Conservation (phyloP, 2,113 vertebrate genomes). For the Acrocephalus kingi region DNA sequence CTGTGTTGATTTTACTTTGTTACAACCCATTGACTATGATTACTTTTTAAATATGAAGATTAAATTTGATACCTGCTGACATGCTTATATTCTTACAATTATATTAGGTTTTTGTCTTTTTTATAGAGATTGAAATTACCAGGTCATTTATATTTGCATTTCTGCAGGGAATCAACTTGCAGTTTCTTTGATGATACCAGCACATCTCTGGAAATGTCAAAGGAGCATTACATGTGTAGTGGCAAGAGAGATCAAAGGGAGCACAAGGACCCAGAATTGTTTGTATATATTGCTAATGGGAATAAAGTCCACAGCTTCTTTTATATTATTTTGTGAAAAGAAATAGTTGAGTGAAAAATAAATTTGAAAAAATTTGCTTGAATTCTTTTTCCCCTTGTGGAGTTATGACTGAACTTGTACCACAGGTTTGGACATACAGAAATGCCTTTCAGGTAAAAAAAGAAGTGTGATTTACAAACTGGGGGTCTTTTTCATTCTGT, state of each 20-base stretch:
- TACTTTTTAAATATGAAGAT: background rate
- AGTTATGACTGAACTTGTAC: background rate
- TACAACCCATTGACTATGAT: background rate
- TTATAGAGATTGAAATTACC: background rate
- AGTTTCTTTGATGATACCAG: background rate
- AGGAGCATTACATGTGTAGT: background rate
- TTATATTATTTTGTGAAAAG: background rate
- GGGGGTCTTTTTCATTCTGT: background rate
- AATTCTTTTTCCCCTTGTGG: background rate
- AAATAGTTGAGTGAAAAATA: background rate
- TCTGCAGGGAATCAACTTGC: background rate
- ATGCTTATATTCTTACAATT: background rate
- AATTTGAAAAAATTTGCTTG: background rate
- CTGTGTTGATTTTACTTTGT: background rate
- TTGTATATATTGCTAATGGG: background rate
- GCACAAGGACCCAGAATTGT: background rate
- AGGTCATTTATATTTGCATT: background rate
- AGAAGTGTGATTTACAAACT: background rate
- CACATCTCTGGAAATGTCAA: background rate
- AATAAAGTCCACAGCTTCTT: background rate
- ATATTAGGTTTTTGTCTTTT: background rate
- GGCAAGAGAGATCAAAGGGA: background rate
- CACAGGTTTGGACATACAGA: background rate
- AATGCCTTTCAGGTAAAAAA: background rate
- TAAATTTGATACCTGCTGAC: background rate